A percentile compares a stretch with the other conserved stretches of the same genome.
These are phyloP conservation scores for Capreolus pygargus DNA, from an alignment of 2,113 vertebrate species.

Conservation along the genomic window DNA sequence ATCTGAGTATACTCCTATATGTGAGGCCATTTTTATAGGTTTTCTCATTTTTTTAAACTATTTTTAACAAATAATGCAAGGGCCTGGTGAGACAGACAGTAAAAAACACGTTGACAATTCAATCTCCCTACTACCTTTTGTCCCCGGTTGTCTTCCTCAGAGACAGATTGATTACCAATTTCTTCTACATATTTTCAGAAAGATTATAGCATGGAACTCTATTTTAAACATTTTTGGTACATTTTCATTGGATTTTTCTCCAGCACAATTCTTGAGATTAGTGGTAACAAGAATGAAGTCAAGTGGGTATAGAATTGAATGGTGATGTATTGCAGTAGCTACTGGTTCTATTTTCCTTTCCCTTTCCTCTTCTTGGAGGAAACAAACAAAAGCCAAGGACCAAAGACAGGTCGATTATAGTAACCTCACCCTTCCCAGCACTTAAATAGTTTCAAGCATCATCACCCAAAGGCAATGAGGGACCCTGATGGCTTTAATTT, in stretches of 20 bases:
- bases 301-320: neutral
- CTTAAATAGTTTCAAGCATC: neutral
- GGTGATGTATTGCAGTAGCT: neutral
- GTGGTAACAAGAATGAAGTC: neutral
- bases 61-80: neutral
- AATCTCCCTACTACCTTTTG: neutral
- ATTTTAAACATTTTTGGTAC: neutral
- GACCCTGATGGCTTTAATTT: neutral
- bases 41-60: neutral
- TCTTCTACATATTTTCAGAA: neutral
- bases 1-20: neutral
- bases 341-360: neutral
- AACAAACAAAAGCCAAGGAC: neutral
- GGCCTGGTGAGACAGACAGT: neutral
- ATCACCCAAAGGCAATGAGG: neutral
- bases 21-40: neutral
- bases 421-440: neutral
- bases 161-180: neutral
- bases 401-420: neutral
- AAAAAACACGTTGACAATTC: neutral
- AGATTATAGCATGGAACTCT: neutral
- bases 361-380: neutral
- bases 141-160: neutral
- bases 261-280: fast-evolving
- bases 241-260: neutral